Evolutionary conservation across 2,797 vertebrate genomes (phyloP).

Genomic region (Poecilia gillii): DNA sequence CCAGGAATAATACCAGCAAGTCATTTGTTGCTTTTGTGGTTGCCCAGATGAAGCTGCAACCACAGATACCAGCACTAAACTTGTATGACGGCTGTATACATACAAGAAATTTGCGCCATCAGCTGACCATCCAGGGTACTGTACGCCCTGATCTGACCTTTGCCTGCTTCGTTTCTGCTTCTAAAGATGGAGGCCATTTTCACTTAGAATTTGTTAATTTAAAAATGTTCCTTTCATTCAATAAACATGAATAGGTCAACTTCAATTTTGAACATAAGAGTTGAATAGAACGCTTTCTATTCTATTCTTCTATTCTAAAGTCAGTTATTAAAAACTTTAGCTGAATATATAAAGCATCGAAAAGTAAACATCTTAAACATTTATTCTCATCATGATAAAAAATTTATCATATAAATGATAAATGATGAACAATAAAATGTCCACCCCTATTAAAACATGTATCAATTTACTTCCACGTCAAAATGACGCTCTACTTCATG

Average conservation of each 20-base stretch:
- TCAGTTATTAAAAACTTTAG: neutral
- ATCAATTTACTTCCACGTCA: neutral
- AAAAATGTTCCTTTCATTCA: neutral
- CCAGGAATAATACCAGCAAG: neutral
- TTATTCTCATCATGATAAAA: too few species aligned
- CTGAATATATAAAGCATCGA: neutral
- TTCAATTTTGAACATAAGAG: too few species aligned
- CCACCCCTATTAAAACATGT: neutral
- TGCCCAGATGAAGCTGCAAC: constrained; percentile 13
- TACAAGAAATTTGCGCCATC: constrained; percentile 70
- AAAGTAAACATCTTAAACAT: neutral
- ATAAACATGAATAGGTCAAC: neutral
- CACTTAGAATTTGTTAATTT: neutral
- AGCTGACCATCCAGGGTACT: constrained; percentile 68
- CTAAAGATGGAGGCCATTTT: neutral
- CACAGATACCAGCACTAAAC: neutral
- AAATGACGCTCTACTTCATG: neutral
- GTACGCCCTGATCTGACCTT: constrained; percentile 13
- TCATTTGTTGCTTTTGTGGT: constrained; percentile 4
- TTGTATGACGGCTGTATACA: neutral
- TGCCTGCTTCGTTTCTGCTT: neutral
- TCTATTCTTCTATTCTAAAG: neutral
- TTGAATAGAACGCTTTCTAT: too few species aligned
- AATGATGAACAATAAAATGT: too few species aligned
- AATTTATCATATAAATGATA: too few species aligned